Percentiles rank a stretch among this genome's conserved stretches.
phyloP scores from a whole-genome alignment of 1,140 invertebrate genomes.

The Lasaia peninsularis region DNA sequence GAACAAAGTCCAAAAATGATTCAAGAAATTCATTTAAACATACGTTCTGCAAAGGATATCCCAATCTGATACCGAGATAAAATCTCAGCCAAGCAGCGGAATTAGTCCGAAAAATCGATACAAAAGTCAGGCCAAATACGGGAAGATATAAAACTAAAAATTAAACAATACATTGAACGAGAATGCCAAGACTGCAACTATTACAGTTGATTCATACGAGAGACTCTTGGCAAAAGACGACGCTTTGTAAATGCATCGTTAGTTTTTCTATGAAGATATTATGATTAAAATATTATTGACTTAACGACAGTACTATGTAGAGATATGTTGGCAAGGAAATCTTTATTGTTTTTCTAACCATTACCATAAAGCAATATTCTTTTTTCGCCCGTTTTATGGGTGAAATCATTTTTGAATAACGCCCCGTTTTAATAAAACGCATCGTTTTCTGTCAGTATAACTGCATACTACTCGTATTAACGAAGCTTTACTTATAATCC shows the following conservation, averaged over 20 bases:
- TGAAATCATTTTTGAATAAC: too few species aligned
- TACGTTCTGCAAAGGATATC: conserved; percentile 4
- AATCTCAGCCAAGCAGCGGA: background rate
- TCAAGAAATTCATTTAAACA: conserved; percentile 7
- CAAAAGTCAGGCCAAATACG: conserved; percentile 9
- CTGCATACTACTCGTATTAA: too few species aligned
- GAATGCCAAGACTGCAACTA: conserved; percentile 10
- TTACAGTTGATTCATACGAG: background rate
- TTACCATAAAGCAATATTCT: too few species aligned
- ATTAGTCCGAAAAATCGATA: conserved; percentile 14
- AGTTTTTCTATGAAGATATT: conserved; percentile 12
- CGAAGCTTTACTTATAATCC: too few species aligned
- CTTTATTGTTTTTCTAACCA: background rate
- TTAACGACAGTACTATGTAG: conserved; percentile 2
- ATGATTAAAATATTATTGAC: conserved; percentile 13
- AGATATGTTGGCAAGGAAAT: conserved; percentile 4
- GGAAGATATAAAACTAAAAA: conserved; percentile 15
- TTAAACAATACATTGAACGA: conserved; percentile 8
- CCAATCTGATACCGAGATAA: background rate
- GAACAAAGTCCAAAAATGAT: background rate
- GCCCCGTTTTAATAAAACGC: too few species aligned
- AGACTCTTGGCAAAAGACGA: background rate
- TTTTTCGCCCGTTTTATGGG: too few species aligned
- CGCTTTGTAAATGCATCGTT: conserved; percentile 7
- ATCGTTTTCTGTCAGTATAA: too few species aligned